Percentiles rank a stretch among this genome's conserved stretches.
Conservation (phyloP, 2,113 vertebrate species). For the Xenopus tropicalis region DNA sequence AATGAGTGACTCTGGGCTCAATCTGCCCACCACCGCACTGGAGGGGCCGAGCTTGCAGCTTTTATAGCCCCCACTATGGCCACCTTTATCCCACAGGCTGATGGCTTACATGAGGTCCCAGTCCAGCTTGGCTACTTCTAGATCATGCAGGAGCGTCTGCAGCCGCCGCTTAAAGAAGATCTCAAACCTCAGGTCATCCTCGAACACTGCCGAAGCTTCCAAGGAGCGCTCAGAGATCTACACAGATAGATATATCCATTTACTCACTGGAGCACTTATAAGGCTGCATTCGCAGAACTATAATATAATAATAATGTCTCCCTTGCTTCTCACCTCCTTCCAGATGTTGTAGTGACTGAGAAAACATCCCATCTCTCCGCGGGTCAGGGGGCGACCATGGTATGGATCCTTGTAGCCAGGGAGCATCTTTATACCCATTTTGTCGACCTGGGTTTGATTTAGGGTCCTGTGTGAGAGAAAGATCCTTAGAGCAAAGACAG, state of each 20-base stretch:
- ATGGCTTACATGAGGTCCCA: conserved; percentile 87
- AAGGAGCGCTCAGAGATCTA: conserved; percentile 74
- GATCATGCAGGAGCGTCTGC: conserved; percentile 79
- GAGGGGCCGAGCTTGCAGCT: too few species aligned
- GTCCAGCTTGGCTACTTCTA: conserved; percentile 67
- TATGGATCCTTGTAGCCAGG: conserved; percentile 89
- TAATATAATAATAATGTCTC: not conserved
- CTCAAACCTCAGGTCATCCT: conserved; percentile 90
- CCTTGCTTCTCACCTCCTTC: conserved; percentile 72
- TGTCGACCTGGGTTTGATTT: conserved; percentile 76
- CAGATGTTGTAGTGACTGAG: conserved; percentile 87
- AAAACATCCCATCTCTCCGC: conserved; percentile 89
- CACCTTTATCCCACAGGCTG: not conserved
- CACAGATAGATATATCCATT: not conserved
- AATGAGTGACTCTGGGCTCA: too few species aligned
- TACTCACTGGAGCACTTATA: not conserved
- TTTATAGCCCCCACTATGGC: too few species aligned
- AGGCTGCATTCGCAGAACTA: not conserved
- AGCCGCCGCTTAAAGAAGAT: conserved; percentile 89
- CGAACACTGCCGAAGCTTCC: conserved; percentile 73
- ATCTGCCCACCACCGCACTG: not conserved
- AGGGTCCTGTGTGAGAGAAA: conserved; percentile 67
- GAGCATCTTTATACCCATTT: conserved; percentile 83
- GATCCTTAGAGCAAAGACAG: not conserved
- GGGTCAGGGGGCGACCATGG: conserved; percentile 82